These are phyloP conservation scores for Papilio protenor DNA, from an alignment of 2,888 invertebrate genomes.

Conservation along the genomic window DNA sequence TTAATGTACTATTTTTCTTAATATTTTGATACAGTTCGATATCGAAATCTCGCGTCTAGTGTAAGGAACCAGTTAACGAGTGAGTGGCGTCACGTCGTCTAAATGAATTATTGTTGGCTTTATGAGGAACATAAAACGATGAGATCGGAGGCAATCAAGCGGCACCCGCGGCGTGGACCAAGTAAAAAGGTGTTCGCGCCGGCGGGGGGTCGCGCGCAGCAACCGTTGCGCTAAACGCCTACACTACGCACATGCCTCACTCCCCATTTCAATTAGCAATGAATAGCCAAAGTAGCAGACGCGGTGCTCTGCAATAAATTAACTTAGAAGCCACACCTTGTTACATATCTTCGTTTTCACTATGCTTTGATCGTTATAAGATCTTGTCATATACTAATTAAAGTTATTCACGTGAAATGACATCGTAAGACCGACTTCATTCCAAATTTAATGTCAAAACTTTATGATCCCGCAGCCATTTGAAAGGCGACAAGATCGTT, in stretches of 20 bases:
- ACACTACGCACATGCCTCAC: slow-evolving; percentile 70
- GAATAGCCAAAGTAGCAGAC: slow-evolving; percentile 72
- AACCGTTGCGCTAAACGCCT: slow-evolving; percentile 76
- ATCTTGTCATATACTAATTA: slow-evolving; percentile 26
- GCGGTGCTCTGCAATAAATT: slow-evolving; percentile 46
- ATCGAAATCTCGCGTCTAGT: slow-evolving; percentile 62
- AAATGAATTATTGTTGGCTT: slow-evolving; percentile 85
- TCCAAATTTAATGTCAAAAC: slow-evolving; percentile 31
- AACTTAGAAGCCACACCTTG: slow-evolving; percentile 15
- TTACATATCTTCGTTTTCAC: slow-evolving; percentile 4
- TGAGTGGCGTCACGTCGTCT: slow-evolving; percentile 84
- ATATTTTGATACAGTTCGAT: slow-evolving; percentile 36
- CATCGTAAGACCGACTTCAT: slow-evolving; percentile 19
- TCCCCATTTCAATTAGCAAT: slow-evolving; percentile 81
- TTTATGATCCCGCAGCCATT: slow-evolving; percentile 36
- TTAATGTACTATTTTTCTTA: slow-evolving; percentile 31
- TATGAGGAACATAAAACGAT: slow-evolving; percentile 83
- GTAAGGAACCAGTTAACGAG: slow-evolving; percentile 77
- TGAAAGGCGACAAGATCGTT: slow-evolving; percentile 40
- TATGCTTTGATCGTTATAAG: background rate
- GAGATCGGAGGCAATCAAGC: slow-evolving; percentile 83
- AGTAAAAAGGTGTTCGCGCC: slow-evolving; percentile 81
- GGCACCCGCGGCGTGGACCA: slow-evolving; percentile 78
- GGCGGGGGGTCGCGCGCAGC: slow-evolving; percentile 71
- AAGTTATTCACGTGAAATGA: slow-evolving; percentile 23